Conservation (phyloP, 2,113 vertebrate genomes). For the Dicentrarchus labrax region DNA sequence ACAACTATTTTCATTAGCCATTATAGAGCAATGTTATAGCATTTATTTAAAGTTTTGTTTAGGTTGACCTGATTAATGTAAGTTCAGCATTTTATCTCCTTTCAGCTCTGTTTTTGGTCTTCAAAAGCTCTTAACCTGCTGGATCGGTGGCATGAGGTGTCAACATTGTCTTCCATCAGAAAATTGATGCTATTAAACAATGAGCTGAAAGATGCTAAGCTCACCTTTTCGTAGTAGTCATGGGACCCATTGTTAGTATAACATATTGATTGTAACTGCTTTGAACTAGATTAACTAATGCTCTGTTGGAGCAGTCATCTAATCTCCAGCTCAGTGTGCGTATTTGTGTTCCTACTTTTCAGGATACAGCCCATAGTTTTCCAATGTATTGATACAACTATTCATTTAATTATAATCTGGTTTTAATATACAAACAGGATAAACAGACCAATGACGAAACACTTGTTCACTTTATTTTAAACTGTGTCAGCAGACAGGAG, state of each 20-base stretch:
- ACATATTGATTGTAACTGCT: neutral
- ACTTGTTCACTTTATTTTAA: constrained; percentile 1
- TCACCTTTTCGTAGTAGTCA: neutral
- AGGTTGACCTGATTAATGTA: neutral
- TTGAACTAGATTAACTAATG: constrained; percentile 8
- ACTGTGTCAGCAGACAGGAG: constrained; percentile 6
- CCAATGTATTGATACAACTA: neutral
- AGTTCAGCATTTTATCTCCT: too few species aligned
- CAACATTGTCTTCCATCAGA: too few species aligned
- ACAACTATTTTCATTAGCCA: too few species aligned
- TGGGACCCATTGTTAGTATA: neutral
- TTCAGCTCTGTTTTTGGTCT: too few species aligned
- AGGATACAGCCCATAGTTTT: neutral
- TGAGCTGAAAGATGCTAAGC: too few species aligned
- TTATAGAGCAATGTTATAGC: neutral
- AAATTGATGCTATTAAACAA: too few species aligned
- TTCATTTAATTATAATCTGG: neutral
- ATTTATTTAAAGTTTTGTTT: neutral
- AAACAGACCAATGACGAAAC: neutral
- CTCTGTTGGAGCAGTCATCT: constrained; percentile 9
- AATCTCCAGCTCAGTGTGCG: constrained; percentile 5
- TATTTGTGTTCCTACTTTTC: neutral
- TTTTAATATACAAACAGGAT: constrained; percentile 11
- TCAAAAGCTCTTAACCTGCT: too few species aligned
- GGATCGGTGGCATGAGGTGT: too few species aligned